Percentiles rank a stretch among this genome's conserved stretches.
These are phyloP conservation scores for Temnothorax curvispinosus DNA, from an alignment of 1,140 invertebrate species.

Conservation along the genomic window DNA sequence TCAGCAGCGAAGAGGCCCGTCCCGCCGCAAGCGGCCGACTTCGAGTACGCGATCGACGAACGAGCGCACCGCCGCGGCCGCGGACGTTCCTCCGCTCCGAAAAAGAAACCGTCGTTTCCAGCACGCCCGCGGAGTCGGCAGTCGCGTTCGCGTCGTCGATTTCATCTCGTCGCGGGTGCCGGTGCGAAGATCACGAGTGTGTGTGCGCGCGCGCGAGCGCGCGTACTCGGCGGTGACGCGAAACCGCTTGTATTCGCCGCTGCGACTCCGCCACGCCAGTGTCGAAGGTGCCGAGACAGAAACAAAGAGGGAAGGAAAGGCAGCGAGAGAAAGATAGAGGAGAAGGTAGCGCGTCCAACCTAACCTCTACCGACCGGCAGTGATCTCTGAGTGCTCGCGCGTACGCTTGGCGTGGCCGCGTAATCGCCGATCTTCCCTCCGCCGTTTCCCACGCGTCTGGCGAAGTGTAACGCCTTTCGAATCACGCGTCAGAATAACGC, in stretches of 20 bases:
- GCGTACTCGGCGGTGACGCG: conserved; percentile 29
- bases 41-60: conserved; percentile 61
- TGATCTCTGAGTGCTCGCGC: conserved; percentile 49
- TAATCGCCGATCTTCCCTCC: conserved; percentile 13
- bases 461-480: neutral
- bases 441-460: conserved; percentile 10
- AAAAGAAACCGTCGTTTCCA: neutral
- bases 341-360: conserved; percentile 18
- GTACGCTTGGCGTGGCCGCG: neutral
- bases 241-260: conserved; percentile 21
- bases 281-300: conserved; percentile 45
- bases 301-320: neutral
- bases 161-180: neutral
- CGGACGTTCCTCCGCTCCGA: conserved; percentile 51
- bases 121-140: neutral
- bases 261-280: neutral
- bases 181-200: neutral
- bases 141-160: conserved; percentile 21
- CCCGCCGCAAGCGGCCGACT: conserved; percentile 58
- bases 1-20: conserved; percentile 73
- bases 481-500: neutral
- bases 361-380: conserved; percentile 73
- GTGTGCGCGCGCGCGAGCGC: neutral
- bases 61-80: conserved; percentile 13
- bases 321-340: neutral